Evolutionary conservation across 2,113 vertebrate genomes (phyloP), one percentile per base, ranked within the genome.

Genomic region (Pandion haliaetus): DNA sequence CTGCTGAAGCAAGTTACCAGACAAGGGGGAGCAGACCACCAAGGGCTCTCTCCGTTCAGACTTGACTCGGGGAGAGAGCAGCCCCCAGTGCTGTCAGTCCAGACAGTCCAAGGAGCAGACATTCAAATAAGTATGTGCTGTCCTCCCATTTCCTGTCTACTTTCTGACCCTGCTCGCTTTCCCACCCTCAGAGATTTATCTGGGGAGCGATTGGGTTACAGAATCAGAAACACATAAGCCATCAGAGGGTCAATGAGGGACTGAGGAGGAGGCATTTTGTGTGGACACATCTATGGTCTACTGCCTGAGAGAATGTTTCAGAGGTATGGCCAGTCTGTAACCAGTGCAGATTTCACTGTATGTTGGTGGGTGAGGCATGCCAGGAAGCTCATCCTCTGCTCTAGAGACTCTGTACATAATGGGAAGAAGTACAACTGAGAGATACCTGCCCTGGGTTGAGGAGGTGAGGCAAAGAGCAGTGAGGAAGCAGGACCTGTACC

Each of bases 111-210:
- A 55, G 66, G 66, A 94, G 57, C 78, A 95, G 94, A 93, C 91
- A 96, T 91, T 32, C 96, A 88, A 93, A 73, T 91, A 82, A 95
- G 73, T 28, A 89, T 9, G 10, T 4, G 7, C 71, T 5, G 78
- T 85, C 78, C 71, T 96, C 82, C 86, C 91, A 80, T 93, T 96
- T 97, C 97, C 93, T 83, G 89, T 88, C 91, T 91, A 45, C 67
- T 73, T 77, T 67, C 89, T 96, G 78, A 91, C 78, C 66, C 82
- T 42, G 62, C 45, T 97, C 49, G 87, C 87, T 93, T 96, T 97
- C 95, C 91, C 94, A 97, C 93, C 82, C 87, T 96, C 1, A 0
- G 55, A 94, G 66, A 96, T 96, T 73, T 74, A 91, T 96, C 95
- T 93, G 38, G 94, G 93, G 96, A 96, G 36, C 2, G 13, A 91